Evolutionary conservation across 1,140 invertebrate species (phyloP), one percentile per base, ranked within the genome.

Genomic region (Stenopsyche tienmushanensis): DNA sequence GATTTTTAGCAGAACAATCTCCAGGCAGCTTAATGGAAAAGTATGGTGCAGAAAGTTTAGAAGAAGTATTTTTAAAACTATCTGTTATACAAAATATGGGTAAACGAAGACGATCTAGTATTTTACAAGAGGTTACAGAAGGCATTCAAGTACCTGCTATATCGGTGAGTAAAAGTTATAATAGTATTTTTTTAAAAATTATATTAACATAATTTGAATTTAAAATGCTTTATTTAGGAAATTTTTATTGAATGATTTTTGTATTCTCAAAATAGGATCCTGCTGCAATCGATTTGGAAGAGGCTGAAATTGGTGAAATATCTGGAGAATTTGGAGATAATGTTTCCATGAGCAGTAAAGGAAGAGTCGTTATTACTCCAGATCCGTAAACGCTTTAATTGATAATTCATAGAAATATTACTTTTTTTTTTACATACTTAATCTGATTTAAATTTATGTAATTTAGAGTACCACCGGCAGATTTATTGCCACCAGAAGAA

Each of bases 21-120:
- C 95, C 96, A 0, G 83, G 83, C 3, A 86, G 84, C 59, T 78
- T 98, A 1, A 86, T 97, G 64, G 81, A 85, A 13, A 85, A 89
- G 69, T 93, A 94, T 72, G 82, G 85, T 21, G 83, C 88, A 1
- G 86, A 91, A 53, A 93, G 89, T 21, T 76, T 98, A 9, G 95
- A 98, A 77, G 91, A 93, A 55, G 94, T 97, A 0, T 98, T 98
- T 76, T 79, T 98, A 0, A 95, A 96, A 75, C 82, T 98, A 0
- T 93, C 94, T 34, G 86, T 90, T 0, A 74, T 88, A 42, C 90
- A 92, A 76, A 93, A 92, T 74, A 84, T 87, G 81, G 89, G 89
- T 24, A 89, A 91, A 69, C 77, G 89, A 39, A 80, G 91, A 2
- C 77, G 90, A 15, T 91, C 89, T 17, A 91, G 88, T 62, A 91